Evolutionary conservation across 1,140 invertebrate genomes (phyloP), one percentile per base, ranked within the genome.

Genomic region (Macrotrachela quadricornifera): DNA sequence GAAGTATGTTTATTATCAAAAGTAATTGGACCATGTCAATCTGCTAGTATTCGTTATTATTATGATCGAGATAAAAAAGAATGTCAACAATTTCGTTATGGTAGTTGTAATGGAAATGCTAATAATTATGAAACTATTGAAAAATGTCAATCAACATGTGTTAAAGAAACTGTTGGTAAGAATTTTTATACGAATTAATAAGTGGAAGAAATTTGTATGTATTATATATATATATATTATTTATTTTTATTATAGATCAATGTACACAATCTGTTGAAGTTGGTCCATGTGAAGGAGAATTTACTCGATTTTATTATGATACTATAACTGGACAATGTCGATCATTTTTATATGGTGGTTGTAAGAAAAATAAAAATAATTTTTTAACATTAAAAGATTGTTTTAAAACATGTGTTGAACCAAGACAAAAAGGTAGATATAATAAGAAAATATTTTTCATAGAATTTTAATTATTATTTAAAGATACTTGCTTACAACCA

Each of bases 281-380:
- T 6, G 84, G 85, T 39, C 77, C 77, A 12, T 88, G 84, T 59
- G 17, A 74, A 17, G 74, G 75, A 1, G 72, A 78, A 58, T 65
- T 79, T 48, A 74, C 82, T 36, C 73, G 76, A 59, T 92, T 85
- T 85, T 81, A 80, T 69, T 94, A 83, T 74, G 82, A 87, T 66
- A 72, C 74, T 45, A 73, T 75, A 37, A 79, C 85, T 66, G 82
- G 85, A 65, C 76, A 80, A 52, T 96, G 90, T 76, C 75, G 81
- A 73, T 83, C 85, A 45, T 96, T 96, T 76, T 87, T 87, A 76
- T 94, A 85, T 74, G 79, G 79, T 55, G 87, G 87, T 57, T 90
- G 85, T 72, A 79, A 78, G 59, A 86, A 84, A 56, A 94, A 90
- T 73, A 75, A 73, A 62, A 91, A 91, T 44, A 53, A 58, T 37